Conservation (phyloP, 1,140 invertebrate genomes). For the Plectrocnemia conspersa region DNA sequence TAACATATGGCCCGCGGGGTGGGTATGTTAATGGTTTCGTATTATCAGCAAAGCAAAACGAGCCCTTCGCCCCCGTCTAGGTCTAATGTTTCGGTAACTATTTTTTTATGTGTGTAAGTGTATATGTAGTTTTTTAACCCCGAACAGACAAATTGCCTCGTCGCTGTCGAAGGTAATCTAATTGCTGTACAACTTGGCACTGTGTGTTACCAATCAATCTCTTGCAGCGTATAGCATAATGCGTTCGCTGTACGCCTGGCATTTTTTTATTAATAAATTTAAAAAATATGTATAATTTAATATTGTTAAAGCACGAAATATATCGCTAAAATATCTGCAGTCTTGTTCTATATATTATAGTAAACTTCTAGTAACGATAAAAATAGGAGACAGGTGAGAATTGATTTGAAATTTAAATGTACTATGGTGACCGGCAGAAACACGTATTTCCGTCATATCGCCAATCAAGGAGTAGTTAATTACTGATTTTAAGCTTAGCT, state of each 20-base stretch:
- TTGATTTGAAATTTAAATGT: too few species aligned
- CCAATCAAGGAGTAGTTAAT: too few species aligned
- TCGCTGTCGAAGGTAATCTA: conserved; percentile 29
- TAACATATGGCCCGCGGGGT: conserved; percentile 31
- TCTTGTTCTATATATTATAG: too few species aligned
- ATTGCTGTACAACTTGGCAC: conserved; percentile 29
- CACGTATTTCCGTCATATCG: too few species aligned
- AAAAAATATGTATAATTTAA: too few species aligned
- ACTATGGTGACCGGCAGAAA: too few species aligned
- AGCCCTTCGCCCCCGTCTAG: not conserved
- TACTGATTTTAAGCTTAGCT: too few species aligned
- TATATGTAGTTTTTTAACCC: not conserved
- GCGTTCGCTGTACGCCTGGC: not conserved
- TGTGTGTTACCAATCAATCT: conserved; percentile 34
- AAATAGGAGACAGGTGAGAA: too few species aligned
- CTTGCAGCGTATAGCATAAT: not conserved
- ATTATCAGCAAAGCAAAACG: conserved; percentile 24
- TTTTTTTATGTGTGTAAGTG: not conserved
- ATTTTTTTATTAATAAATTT: too few species aligned
- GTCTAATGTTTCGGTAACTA: conserved; percentile 23
- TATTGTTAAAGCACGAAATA: too few species aligned
- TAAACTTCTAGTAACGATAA: too few species aligned
- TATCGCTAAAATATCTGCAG: too few species aligned
- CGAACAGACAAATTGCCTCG: conserved; percentile 10
- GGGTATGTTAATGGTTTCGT: conserved; percentile 26